Base-by-base conservation (phyloP, 2,888 invertebrate species). In the Tethea ocularis region DNA sequence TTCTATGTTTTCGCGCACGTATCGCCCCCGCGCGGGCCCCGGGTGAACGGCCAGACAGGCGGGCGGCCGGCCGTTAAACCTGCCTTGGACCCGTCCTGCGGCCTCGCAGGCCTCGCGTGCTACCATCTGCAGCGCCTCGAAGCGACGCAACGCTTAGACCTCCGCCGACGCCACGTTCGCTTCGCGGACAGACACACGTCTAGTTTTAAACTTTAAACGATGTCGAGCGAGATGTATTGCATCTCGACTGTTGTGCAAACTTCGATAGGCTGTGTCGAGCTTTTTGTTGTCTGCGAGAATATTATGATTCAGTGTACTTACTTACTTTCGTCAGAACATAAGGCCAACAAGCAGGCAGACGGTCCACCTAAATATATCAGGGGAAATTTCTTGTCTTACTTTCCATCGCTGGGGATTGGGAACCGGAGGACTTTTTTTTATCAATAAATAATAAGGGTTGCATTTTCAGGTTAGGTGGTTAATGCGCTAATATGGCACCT, bases 21-120 rank as follows among this genome's bases (percentile, higher is more conserved):
- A 86, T 83, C 78, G 85, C 85, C 86, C 88, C 90, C 88, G 87
- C 87, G 82, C 85, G 90, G 88, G 88, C 89, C 90, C 77, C 91
- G 92, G 92, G 91, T 93, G 90, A 93, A 93, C 87, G 93, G 89
- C 92, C 93, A 92, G 93, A 92, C 93, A 86, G 87, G 80, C 87
- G 84, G 87, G 82, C 87, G 88, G 87, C 83, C 89, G 90, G 92
- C 90, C 93, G 91, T 91, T 92, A 91, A 91, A 91, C 92, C 87
- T 91, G 88, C 86, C 83, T 79, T 79, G 78, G 86, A 83, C 83
- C 78, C 83, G 85, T 78, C 85, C 79, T 78, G 82, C 80, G 87
- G 85, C 86, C 86, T 83, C 87, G 74, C 77, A 77, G 75, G 80
- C 77, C 77, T 78, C 77, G 73, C 78, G 71, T 64, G 67, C 61